Percentiles rank a stretch among this genome's conserved stretches.
These are phyloP conservation scores for Helarctos malayanus DNA, from an alignment of 2,797 vertebrate genomes.

Conservation along the genomic window DNA sequence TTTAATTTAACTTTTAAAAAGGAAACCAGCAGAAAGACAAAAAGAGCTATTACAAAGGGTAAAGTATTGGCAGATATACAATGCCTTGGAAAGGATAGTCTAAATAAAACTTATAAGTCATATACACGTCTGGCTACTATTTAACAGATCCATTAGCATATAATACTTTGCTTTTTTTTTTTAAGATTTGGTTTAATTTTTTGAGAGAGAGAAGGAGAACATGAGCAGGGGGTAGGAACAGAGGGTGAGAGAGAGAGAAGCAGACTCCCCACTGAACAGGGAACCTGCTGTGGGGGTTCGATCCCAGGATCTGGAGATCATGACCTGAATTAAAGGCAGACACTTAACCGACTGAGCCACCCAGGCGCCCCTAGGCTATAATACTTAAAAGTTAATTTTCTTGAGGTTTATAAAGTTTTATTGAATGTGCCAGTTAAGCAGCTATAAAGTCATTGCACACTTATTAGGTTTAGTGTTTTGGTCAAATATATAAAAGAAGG, in stretches of 20 bases:
- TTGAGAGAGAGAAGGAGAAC: too few species aligned
- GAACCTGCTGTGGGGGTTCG: too few species aligned
- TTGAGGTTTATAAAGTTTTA: neutral
- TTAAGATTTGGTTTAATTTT: too few species aligned
- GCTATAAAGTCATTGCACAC: neutral
- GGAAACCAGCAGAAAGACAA: neutral
- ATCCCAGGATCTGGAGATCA: too few species aligned
- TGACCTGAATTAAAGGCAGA: too few species aligned
- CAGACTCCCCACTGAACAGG: too few species aligned
- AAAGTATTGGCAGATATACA: neutral
- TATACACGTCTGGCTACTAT: neutral
- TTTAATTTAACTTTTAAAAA: neutral
- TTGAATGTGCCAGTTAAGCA: neutral
- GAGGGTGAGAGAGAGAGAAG: too few species aligned
- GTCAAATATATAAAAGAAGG: neutral
- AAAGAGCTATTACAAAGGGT: neutral
- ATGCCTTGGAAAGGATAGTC: neutral
- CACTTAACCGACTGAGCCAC: too few species aligned
- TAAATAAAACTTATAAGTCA: neutral
- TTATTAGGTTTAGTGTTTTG: neutral
- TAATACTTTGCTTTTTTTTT: neutral
- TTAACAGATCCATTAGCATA: neutral
- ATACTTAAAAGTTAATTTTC: slow-evolving; percentile 27
- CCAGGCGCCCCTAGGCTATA: neutral
- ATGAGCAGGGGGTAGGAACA: too few species aligned